Evolutionary conservation across 2,888 invertebrate genomes (phyloP), one percentile per base, ranked within the genome.

Genomic region (Cephus pulcher): DNA sequence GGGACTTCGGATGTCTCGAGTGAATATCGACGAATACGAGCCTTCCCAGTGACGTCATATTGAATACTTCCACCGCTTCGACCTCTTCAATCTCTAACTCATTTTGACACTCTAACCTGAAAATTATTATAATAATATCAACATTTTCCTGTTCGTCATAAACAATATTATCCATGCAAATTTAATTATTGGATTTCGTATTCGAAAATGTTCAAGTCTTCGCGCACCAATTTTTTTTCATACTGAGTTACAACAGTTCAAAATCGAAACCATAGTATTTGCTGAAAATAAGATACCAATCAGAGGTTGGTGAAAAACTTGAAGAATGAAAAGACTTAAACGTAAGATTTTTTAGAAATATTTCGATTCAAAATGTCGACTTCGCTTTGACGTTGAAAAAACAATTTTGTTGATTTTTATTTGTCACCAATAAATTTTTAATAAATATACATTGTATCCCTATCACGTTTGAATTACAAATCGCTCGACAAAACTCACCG

Each of bases 41-140:
- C 78, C 88, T 89, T 77, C 90, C 90, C 80, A 91, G 84, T 69
- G 90, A 90, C 80, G 91, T 91, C 91, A 91, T 91, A 81, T 87
- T 85, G 81, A 86, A 85, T 78, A 88, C 84, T 85, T 87, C 85
- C 75, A 84, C 82, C 80, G 84, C 86, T 79, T 87, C 83, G 77
- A 78, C 81, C 80, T 83, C 84, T 79, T 86, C 82, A 80, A 86
- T 80, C 82, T 86, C 83, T 77, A 83, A 75, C 78, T 86, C 86
- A 83, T 86, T 80, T 78, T 82, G 73, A 70, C 75, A 77, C 68
- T 75, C 82, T 83, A 80, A 84, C 86, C 87, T 87, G 80, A 75
- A 68, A 30, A 30, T 12, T 9, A 34, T 34, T 34, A 34, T 34
- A 34, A 34, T 34, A 68, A 68, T 3, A 32, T 34, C n/a, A 75